phyloP scores from a whole-genome alignment of 2,797 vertebrate species.

The Thamnophis elegans region DNA sequence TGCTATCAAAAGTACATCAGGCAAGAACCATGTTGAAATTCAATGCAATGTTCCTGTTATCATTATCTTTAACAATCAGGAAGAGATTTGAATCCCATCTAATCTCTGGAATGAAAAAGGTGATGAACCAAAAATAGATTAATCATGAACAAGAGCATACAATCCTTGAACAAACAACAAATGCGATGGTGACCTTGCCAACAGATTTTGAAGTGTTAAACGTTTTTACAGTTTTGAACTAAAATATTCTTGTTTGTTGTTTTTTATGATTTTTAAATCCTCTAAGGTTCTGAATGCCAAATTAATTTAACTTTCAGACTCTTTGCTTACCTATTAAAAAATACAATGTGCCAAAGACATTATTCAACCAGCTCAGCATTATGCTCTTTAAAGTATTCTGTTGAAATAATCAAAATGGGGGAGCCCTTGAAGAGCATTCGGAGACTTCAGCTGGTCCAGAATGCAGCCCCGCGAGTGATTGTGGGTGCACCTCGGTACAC shows the following conservation, averaged over 20 bases:
- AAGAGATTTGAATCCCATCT: slow-evolving; percentile 37
- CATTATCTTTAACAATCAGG: slow-evolving; percentile 30
- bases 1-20: slow-evolving; percentile 12
- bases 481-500: no score
- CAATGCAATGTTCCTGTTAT: slow-evolving; percentile 31
- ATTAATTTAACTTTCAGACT: background rate
- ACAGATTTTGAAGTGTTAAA: background rate
- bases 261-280: slow-evolving; percentile 38
- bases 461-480: no score
- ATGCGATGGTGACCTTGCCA: slow-evolving; percentile 6
- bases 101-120: slow-evolving; percentile 49
- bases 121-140: slow-evolving; percentile 58
- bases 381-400: background rate
- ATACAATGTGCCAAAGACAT: background rate
- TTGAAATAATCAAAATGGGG: background rate
- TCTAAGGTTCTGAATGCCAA: background rate
- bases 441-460: no score
- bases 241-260: background rate
- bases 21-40: slow-evolving; percentile 11
- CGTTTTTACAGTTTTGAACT: background rate
- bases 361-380: background rate
- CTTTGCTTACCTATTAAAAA: background rate
- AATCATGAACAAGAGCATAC: slow-evolving; percentile 36
- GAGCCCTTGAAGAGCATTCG: no score
- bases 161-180: slow-evolving; percentile 23